Conservation (phyloP, 2,888 invertebrate genomes). For the Aphelenchoides bicaudatus region DNA sequence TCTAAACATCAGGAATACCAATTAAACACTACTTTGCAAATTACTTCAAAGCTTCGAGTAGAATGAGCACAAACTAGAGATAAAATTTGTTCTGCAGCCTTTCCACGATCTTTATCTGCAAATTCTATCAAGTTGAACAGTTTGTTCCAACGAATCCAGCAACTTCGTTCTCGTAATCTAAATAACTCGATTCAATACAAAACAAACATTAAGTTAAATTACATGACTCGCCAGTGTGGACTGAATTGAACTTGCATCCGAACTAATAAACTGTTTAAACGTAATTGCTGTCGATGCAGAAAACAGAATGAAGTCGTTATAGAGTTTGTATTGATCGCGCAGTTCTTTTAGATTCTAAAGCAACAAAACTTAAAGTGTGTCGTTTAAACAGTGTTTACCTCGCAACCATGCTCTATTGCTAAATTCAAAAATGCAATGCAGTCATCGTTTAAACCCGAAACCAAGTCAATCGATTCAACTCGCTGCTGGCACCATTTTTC, state of each 20-base stretch:
- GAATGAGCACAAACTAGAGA: background rate
- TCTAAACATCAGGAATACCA: background rate
- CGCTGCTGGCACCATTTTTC: constrained; percentile 21
- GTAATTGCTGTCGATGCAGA: constrained; percentile 20
- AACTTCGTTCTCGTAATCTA: no score
- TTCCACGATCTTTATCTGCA: constrained; percentile 5
- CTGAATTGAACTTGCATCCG: constrained; percentile 11
- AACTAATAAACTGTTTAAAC: constrained; percentile 18
- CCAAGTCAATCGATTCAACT: constrained; percentile 18
- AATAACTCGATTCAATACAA: background rate
- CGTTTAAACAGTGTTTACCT: constrained; percentile 14
- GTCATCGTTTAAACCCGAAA: constrained; percentile 22
- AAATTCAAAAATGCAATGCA: constrained; percentile 16
- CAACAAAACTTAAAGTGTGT: constrained; percentile 7
- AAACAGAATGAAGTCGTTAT: constrained; percentile 22
- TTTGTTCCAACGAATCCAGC: background rate
- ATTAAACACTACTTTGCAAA: no score
- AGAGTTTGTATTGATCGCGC: constrained; percentile 13
- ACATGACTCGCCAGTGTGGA: constrained; percentile 22
- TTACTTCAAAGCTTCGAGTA: constrained; percentile 2
- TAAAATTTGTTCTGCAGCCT: constrained; percentile 14
- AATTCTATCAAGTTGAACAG: constrained; percentile 12
- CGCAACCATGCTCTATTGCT: constrained; percentile 25
- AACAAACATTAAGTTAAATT: constrained; percentile 13
- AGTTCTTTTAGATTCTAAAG: constrained; percentile 18